Evolutionary conservation across 2,888 invertebrate species (phyloP).

Genomic region (Cantharis rufa): DNA sequence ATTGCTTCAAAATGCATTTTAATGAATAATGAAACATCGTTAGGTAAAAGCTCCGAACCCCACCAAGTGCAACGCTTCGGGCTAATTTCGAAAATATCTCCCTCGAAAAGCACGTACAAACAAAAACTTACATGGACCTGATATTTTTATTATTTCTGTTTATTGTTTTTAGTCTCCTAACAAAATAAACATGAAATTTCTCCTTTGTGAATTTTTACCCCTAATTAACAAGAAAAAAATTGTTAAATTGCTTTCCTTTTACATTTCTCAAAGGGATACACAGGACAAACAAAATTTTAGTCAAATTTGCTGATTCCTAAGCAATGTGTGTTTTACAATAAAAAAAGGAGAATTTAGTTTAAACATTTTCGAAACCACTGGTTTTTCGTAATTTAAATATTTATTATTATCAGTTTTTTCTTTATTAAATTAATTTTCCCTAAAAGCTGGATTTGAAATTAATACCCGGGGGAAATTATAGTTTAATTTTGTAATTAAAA

Average conservation of each 20-base stretch:
- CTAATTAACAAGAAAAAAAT: background rate
- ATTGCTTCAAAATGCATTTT: conserved; percentile 23
- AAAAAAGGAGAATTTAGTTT: background rate
- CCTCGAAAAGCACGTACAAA: background rate
- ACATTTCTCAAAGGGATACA: background rate
- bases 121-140: background rate
- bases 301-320: background rate
- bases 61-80: background rate
- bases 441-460: background rate
- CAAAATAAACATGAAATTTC: background rate
- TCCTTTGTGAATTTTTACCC: background rate
- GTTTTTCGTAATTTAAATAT: background rate
- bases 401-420: background rate
- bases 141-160: background rate
- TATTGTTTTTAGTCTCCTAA: background rate
- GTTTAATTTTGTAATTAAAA: background rate
- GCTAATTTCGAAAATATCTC: background rate
- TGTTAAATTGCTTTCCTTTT: background rate
- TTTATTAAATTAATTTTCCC: background rate
- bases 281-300: background rate
- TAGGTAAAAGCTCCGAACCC: conserved; percentile 25
- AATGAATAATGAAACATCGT: conserved; percentile 30
- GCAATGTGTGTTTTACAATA: background rate
- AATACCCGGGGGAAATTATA: background rate
- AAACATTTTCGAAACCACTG: background rate